Evolutionary conservation across 2,888 invertebrate genomes (phyloP), one percentile per base, ranked within the genome.

Genomic region (Notodonta dromedarius): DNA sequence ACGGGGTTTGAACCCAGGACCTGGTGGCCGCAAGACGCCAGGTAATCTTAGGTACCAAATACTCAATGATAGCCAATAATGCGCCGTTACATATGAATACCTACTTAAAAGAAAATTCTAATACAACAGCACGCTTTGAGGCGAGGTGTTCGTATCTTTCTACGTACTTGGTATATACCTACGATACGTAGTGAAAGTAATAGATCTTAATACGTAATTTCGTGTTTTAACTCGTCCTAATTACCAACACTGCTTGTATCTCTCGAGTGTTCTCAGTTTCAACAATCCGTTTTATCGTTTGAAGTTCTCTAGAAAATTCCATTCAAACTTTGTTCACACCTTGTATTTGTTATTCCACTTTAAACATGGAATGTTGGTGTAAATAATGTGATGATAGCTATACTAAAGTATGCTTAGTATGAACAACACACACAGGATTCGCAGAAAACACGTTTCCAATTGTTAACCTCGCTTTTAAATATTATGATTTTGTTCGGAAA

Each of bases 361-460:
- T 69, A 74, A 72, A 69, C 69, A 67, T 62, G 69, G 65, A 67
- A 70, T 73, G 74, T 75, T 73, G 75, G 70, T 75, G 78, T 83
- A 83, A 83, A 86, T 82, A 85, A 79, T 81, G 74, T 72, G 73
- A 67, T 73, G 65, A 71, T 77, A 70, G 70, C 69, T 70, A 70
- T 68, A 72, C 73, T 68, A 76, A 73, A 74, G 74, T 77, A 84
- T 84, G 83, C 76, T 73, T 64, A 65, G 69, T 71, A 62, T 65
- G 61, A 76, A 75, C 69, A 75, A 68, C 65, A 71, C 56, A 58
- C 57, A 53, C 63, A 55, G 65, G 58, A 68, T 73, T 78, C 75
- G 62, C 71, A 63, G 78, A 77, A 81, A 76, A 74, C 70, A 67
- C 65, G 72, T 74, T 67, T 71, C 58, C 62, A 14, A 63, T 56